Base-by-base conservation (phyloP, 2,113 vertebrate species). In the Pampusana beccarii region DNA sequence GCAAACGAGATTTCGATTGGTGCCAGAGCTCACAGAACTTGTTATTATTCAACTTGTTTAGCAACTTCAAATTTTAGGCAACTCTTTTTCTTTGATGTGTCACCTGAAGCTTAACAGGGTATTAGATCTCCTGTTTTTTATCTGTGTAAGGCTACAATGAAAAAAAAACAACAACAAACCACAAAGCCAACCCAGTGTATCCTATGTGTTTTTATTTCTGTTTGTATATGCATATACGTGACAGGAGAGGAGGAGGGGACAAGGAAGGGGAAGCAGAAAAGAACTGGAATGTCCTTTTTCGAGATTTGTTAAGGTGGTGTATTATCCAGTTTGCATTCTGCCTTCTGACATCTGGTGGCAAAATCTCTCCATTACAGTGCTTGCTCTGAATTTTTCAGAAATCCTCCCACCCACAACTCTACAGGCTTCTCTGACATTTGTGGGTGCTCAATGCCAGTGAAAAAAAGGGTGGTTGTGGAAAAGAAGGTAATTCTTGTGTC, bases 301-400 rank as follows among this genome's bases (percentile, higher is more conserved):
- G 57, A 31, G 38, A 36, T 78, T 61, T 79, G 33, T 10, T 53
- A 46, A 48, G 26, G 42, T 0, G 0, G 4, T 34, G n/a, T 17
- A 9, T 40, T 79, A 26, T 2, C 21, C 20, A 2, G 10, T 10
- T 48, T 44, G 31, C 6, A 0, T 62, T 86, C 80, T 75, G 44
- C 36, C 56, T 92, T 79, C 95, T 96, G 93, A 95, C 96, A 97
- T 80, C 96, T 96, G 85, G 91, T 88, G 96, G 96, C 80, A 91
- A 86, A 89, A 80, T 34, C 44, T 50, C 73, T 84, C 89, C 64
- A 97, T 84, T 92, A 46, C 96, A 93, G 75, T 16, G 50, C 36
- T 78, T 44, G 38, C 51, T 61, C 75, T 36, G 50, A 73, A 38
- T 86, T 90, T 64, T 62, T 77, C 38, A 11, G 18, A 73, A 57